Conservation (phyloP, 2,888 invertebrate species). For the Campoletis raptor region DNA sequence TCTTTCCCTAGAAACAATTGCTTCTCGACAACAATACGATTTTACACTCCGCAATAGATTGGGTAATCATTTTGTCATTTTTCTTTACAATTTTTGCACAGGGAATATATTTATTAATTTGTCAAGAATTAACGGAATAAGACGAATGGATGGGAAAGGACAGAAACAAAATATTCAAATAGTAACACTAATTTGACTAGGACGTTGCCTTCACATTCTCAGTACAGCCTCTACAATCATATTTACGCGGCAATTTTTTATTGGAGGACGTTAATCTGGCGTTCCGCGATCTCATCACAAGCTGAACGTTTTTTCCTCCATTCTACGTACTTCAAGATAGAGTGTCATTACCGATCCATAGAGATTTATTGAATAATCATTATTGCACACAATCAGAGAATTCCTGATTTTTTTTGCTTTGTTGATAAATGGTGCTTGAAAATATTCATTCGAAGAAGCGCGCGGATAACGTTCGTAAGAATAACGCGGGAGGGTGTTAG, state of each 20-base stretch:
- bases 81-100: too few species aligned
- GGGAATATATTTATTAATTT: neutral
- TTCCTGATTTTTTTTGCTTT: neutral
- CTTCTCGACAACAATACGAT: neutral
- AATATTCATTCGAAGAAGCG: constrained; percentile 12
- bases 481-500: constrained; percentile 25
- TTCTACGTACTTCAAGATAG: neutral
- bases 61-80: neutral
- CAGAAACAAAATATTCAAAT: neutral
- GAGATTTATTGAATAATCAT: neutral
- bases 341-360: neutral
- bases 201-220: neutral
- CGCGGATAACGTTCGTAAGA: neutral
- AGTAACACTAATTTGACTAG: constrained; percentile 13
- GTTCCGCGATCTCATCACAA: neutral
- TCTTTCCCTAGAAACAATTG: neutral
- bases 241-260: constrained; percentile 36
- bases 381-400: neutral
- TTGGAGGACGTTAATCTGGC: constrained; percentile 2
- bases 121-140: neutral
- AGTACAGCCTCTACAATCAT: neutral
- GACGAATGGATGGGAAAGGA: neutral
- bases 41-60: neutral
- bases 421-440: neutral
- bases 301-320: neutral